Conservation (phyloP, 2,797 vertebrate species). For the Rhinophrynus dorsalis region DNA sequence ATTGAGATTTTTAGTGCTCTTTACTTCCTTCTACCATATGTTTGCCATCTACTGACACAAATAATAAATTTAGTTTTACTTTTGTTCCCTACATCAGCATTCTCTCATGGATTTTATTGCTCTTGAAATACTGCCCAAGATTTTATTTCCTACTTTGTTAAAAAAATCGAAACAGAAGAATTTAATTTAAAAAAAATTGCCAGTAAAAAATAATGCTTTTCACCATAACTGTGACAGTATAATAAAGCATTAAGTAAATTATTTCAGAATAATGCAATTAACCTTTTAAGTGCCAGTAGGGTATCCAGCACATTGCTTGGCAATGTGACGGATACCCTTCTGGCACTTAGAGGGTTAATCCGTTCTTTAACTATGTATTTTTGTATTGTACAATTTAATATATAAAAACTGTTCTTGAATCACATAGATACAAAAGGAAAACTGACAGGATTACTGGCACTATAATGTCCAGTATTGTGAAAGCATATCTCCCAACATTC, state of each 20-base stretch:
- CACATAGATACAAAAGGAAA: background rate
- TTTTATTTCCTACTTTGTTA: slow-evolving; percentile 13
- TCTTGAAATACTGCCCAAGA: slow-evolving; percentile 35
- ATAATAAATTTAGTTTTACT: slow-evolving; percentile 46
- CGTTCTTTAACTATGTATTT: too few relatives aligned
- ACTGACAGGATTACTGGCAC: background rate
- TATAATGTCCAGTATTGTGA: background rate
- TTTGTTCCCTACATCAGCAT: slow-evolving; percentile 42
- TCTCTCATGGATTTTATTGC: slow-evolving; percentile 35
- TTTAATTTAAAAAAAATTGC: slow-evolving; percentile 14
- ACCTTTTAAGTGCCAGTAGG: too few relatives aligned
- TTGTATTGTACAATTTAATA: background rate
- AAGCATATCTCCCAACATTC: too few relatives aligned
- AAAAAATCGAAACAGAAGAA: slow-evolving; percentile 6
- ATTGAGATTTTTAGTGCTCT: slow-evolving; percentile 40
- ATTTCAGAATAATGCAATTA: too few relatives aligned
- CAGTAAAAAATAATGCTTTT: slow-evolving; percentile 12
- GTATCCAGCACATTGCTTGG: too few relatives aligned
- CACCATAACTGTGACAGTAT: background rate
- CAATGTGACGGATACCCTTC: too few relatives aligned
- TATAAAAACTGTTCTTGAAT: background rate
- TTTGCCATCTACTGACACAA: slow-evolving; percentile 44
- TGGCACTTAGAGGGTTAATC: too few relatives aligned
- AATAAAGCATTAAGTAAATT: too few relatives aligned
- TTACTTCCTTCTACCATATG: slow-evolving; percentile 43